A percentile compares a stretch with the other conserved stretches of the same genome.
Evolutionary conservation across 2,888 invertebrate genomes (phyloP).

Genomic region (Eupithecia tripunctaria): DNA sequence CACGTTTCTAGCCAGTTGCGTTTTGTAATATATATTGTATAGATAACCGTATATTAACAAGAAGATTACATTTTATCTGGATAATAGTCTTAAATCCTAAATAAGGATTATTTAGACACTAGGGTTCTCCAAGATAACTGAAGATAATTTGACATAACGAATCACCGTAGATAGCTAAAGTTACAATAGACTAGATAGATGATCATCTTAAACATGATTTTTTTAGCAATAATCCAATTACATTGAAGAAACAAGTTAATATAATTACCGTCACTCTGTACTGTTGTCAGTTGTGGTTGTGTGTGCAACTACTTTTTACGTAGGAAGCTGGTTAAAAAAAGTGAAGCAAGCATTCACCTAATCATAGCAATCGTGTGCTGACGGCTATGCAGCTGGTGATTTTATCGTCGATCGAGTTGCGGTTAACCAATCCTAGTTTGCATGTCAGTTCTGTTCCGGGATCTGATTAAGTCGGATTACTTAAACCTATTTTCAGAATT

Average conservation of each 20-base stretch:
- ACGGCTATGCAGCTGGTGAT: constrained; percentile 53
- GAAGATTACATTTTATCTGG: no score
- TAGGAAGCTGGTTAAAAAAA: constrained; percentile 22
- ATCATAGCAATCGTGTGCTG: constrained; percentile 57
- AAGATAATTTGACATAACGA: neutral
- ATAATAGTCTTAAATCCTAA: no score
- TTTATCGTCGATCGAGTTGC: constrained; percentile 46
- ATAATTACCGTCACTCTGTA: neutral
- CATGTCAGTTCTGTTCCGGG: constrained; percentile 28
- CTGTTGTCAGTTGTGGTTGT: neutral
- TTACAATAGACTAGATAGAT: neutral
- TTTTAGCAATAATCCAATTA: neutral
- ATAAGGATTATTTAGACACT: no score
- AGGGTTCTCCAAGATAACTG: no score
- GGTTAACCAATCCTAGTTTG: constrained; percentile 30
- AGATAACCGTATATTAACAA: no score
- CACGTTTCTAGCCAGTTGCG: neutral
- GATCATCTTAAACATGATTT: neutral
- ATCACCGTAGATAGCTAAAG: neutral
- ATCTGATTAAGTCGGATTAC: constrained; percentile 14
- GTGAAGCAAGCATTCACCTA: constrained; percentile 42
- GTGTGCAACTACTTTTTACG: neutral
- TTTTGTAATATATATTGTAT: neutral
- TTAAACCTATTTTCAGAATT: constrained; percentile 6
- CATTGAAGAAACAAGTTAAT: neutral